phyloP scores from a whole-genome alignment of 2,797 vertebrate species.

The Gallirallus australis region DNA sequence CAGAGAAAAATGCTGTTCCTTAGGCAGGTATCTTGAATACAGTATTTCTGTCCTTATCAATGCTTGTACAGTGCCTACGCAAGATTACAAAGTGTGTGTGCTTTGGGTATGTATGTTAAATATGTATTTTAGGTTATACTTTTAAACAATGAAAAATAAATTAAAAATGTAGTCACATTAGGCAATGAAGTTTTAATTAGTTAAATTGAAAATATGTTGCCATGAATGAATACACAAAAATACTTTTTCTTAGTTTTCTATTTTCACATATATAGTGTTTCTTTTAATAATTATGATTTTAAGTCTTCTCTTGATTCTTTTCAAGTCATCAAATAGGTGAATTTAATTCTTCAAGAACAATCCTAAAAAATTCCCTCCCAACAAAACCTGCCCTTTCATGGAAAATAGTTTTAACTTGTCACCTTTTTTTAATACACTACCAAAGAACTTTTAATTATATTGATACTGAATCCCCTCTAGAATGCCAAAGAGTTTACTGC shows the following conservation, averaged over 20 bases:
- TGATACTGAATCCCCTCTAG: neutral
- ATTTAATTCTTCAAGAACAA: neutral
- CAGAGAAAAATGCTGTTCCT: neutral
- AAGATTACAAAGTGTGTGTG: neutral
- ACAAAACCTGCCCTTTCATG: accelerated
- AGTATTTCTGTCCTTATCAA: neutral
- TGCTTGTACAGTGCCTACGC: neutral
- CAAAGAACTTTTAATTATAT: neutral
- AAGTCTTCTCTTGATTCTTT: neutral
- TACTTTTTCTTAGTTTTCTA: neutral
- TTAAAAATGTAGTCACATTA: neutral
- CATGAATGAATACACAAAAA: neutral
- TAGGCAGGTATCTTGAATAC: neutral
- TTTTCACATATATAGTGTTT: neutral
- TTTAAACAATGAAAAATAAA: neutral
- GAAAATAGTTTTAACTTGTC: neutral
- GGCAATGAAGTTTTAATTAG: neutral
- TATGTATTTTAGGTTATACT: neutral
- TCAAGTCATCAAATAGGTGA: neutral
- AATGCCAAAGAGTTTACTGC: neutral
- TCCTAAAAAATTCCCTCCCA: neutral
- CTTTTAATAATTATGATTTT: neutral
- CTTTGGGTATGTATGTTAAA: neutral
- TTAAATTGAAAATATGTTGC: neutral
- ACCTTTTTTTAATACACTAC: neutral